Conservation (phyloP, 2,888 invertebrate species). For the Campoletis raptor region DNA sequence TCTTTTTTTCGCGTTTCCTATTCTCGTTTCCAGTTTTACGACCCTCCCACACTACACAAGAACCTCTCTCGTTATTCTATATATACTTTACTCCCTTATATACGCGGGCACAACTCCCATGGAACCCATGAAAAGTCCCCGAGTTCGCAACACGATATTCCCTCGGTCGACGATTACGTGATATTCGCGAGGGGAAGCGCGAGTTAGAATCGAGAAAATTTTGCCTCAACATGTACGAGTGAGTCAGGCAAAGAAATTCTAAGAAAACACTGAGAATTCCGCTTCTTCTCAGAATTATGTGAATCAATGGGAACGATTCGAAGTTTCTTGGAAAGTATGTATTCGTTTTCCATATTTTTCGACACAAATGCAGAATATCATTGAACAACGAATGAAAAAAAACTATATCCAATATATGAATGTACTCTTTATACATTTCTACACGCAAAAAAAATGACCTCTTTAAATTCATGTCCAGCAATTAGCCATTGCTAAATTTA, state of each 20-base stretch:
- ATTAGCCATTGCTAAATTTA: too few relatives aligned
- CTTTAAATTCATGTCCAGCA: too few relatives aligned
- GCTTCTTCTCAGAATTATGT: slow-evolving; percentile 36
- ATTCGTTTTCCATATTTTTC: background rate
- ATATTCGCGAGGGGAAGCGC: slow-evolving; percentile 45
- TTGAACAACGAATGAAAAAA: background rate
- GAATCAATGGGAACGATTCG: slow-evolving; percentile 21
- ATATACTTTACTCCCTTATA: slow-evolving; percentile 30
- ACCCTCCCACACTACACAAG: slow-evolving; percentile 56
- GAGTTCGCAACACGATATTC: slow-evolving; percentile 58
- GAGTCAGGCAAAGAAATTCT: slow-evolving; percentile 51
- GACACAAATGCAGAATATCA: background rate
- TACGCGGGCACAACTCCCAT: slow-evolving; percentile 66
- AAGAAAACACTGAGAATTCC: slow-evolving; percentile 35
- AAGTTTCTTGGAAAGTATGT: slow-evolving; percentile 8
- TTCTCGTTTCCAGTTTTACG: slow-evolving; percentile 66
- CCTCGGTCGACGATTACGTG: slow-evolving; percentile 60
- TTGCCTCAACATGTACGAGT: slow-evolving; percentile 27
- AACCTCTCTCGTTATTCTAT: slow-evolving; percentile 44
- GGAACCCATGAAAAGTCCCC: slow-evolving; percentile 69
- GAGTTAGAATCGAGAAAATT: slow-evolving; percentile 45
- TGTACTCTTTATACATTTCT: background rate
- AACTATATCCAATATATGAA: background rate
- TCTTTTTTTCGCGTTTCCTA: slow-evolving; percentile 43
- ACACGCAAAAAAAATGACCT: background rate